Base-by-base conservation (phyloP, 2,113 vertebrate species). In the Bucco capensis region DNA sequence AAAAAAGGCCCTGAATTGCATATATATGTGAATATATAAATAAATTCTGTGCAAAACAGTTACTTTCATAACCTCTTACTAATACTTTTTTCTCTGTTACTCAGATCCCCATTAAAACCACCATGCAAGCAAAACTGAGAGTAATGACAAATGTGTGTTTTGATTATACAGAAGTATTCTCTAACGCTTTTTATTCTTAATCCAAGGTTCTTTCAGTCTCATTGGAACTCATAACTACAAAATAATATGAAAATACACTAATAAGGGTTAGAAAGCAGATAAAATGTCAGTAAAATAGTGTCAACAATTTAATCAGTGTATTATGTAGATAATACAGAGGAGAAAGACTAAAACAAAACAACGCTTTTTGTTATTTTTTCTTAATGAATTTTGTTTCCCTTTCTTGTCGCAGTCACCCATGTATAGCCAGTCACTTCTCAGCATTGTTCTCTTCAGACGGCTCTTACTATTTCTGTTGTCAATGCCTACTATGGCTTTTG, bases 391-490 rank as follows among this genome's bases (percentile, higher is more conserved):
- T 69, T 87, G 31, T 85, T 87, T 60, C 37, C 23, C 27, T 92
- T 90, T 92, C 61, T 89, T 87, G 17, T 57, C 54, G 60, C 25
- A 64, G 70, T 69, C 57, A 69, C 62, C 30, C 70, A 62, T 79
- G 85, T 91, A 72, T 35, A 75, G 12, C 21, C 50, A 71, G 67
- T 76, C 30, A 31, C 35, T 84, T 19, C 30, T 77, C 73, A 30
- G 35, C 67, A 57, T 67, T 94, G 61, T 93, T 93, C 70, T 78
- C 66, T 65, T 64, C 64, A 73, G 77, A 51, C 40, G 83, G 71
- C 85, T 91, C 58, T 92, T 94, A 58, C 82, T 93, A 47, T 80
- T 96, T 91, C 47, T 79, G 74, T 79, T 93, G 33, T 76, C 87
- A 87, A 62, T 92, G 82, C 23, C 28, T 83, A n/a, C 47, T 92